Percentiles rank a stretch among this genome's conserved stretches.
Evolutionary conservation across 37 sponge, comb jelly and placozoan species (phyloP).

Genomic region (Ianthella basta): DNA sequence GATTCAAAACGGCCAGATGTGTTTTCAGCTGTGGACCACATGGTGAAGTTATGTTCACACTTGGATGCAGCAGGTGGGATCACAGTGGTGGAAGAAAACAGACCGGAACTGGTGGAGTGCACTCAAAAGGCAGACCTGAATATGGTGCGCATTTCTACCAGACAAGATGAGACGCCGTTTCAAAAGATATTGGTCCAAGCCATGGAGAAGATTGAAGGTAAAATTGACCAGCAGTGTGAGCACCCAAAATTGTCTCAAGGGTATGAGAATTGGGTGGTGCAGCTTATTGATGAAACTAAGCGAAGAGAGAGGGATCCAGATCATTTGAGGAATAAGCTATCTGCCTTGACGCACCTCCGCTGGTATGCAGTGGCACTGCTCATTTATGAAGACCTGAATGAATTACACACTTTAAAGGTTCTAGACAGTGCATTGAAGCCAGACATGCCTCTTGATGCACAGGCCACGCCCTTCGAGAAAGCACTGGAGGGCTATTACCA

Average conservation of each 20-base stretch:
- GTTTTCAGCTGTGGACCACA: slow-evolving; percentile 43
- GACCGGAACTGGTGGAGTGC: background rate
- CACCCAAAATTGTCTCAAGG: background rate
- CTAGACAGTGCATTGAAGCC: background rate
- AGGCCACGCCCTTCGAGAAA: background rate
- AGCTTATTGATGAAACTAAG: background rate
- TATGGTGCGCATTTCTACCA: background rate
- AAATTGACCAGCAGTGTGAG: background rate
- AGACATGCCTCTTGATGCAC: background rate
- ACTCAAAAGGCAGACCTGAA: background rate
- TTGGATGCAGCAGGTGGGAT: slow-evolving; percentile 77
- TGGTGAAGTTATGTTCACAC: slow-evolving; percentile 59
- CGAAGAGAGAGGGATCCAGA: background rate
- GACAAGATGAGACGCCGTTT: background rate
- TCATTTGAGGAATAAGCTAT: background rate
- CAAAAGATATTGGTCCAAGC: background rate
- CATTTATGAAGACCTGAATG: slow-evolving; percentile 26
- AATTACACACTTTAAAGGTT: background rate
- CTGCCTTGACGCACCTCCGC: slow-evolving; percentile 6
- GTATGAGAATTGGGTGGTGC: slow-evolving; percentile 24
- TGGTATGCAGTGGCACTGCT: slow-evolving; percentile 20
- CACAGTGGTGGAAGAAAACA: slow-evolving; percentile 29
- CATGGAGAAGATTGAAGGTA: slow-evolving; percentile 2
- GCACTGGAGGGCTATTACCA: background rate
- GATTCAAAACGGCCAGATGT: slow-evolving; percentile 31